These are phyloP conservation scores for Drosophila albomicans DNA, from an alignment of 1,140 invertebrate genomes.

Conservation along the genomic window DNA sequence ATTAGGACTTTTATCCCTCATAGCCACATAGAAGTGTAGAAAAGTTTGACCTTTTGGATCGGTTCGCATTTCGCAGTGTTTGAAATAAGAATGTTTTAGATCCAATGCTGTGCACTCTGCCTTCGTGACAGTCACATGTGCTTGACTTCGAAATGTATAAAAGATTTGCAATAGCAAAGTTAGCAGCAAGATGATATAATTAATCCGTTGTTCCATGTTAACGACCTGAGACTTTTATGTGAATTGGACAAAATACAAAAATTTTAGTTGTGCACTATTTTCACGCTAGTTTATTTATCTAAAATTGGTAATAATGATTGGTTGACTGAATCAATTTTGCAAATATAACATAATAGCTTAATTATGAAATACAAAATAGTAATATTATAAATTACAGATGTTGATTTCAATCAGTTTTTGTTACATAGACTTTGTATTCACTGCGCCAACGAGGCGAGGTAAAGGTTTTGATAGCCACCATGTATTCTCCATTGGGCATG, in stretches of 20 bases:
- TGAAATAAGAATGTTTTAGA: constrained; percentile 27
- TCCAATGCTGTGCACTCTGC: constrained; percentile 42
- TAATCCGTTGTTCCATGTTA: not conserved
- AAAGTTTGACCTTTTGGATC: constrained; percentile 23
- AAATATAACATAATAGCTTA: not conserved
- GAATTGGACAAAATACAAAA: too few species aligned
- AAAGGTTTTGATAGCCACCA: constrained; percentile 14
- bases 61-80: constrained; percentile 37
- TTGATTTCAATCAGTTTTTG: constrained; percentile 12
- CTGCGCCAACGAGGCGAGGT: constrained; percentile 30
- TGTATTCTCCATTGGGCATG: constrained; percentile 50
- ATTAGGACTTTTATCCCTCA: constrained; percentile 43
- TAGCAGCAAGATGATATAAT: too few species aligned
- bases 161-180: not conserved
- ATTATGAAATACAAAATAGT: not conserved
- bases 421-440: constrained; percentile 31
- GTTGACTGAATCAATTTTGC: too few species aligned
- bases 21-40: constrained; percentile 32
- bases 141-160: not conserved
- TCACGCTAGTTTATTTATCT: too few species aligned
- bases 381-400: not conserved
- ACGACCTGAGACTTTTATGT: not conserved
- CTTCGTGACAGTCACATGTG: not conserved
- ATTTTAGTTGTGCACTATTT: too few species aligned
- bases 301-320: too few species aligned